A percentile compares a stretch with the other conserved stretches of the same genome.
These are phyloP conservation scores for Cetonia aurata DNA, from an alignment of 2,888 invertebrate genomes.

Conservation along the genomic window DNA sequence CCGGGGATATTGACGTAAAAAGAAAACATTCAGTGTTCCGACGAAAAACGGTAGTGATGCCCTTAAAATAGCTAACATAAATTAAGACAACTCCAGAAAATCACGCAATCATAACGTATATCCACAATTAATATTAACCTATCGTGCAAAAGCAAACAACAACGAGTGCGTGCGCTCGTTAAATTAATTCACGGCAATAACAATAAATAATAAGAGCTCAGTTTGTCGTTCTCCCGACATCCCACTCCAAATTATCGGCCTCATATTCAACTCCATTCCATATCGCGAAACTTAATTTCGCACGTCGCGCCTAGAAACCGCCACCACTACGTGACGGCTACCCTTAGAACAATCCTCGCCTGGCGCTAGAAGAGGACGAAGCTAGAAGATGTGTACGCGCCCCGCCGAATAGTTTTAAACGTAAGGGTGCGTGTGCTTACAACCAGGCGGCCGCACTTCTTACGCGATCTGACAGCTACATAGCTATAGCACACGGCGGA, in stretches of 20 bases:
- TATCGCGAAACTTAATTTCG: conserved; percentile 49
- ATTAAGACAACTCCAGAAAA: too few species aligned
- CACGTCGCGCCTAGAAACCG: conserved; percentile 28
- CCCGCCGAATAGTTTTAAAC: conserved; percentile 10
- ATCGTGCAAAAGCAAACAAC: conserved; percentile 29
- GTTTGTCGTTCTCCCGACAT: conserved; percentile 24
- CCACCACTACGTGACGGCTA: conserved; percentile 28
- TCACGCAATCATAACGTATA: neutral
- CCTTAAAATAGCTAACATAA: too few species aligned
- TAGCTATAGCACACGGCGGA: conserved; percentile 44
- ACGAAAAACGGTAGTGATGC: too few species aligned
- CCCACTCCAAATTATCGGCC: conserved; percentile 43
- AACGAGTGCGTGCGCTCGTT: conserved; percentile 4
- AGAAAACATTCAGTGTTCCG: too few species aligned
- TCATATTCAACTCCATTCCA: conserved; percentile 46
- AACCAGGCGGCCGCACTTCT: neutral
- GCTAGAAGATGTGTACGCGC: neutral
- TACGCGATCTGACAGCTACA: conserved; percentile 1
- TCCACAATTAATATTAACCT: conserved; percentile 19
- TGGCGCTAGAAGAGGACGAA: conserved; percentile 15
- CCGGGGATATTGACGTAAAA: too few species aligned
- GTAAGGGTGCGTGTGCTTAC: neutral
- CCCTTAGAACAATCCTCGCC: neutral
- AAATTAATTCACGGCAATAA: conserved; percentile 35
- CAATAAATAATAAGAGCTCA: conserved; percentile 40